Base-by-base conservation (phyloP, 2,888 invertebrate genomes). In the Pristionchus entomophagus region DNA sequence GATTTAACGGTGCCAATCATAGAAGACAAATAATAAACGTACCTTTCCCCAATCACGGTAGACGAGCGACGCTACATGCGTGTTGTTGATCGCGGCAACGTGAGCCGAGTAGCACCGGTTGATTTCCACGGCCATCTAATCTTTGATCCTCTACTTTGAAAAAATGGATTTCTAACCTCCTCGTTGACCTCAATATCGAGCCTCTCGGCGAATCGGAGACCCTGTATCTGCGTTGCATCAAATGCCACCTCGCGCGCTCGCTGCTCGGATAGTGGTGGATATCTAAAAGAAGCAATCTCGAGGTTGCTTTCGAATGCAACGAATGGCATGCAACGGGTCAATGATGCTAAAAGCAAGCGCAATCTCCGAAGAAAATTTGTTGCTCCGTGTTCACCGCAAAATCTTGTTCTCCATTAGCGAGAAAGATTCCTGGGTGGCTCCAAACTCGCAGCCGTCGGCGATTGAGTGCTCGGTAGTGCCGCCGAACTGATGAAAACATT, bases 381-480 rank as follows among this genome's bases (percentile, higher is more conserved):
- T 29, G 5, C 0, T 19, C 49, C 1, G 22, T 8, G 22, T 32
- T 19, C 26, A 78, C 78, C 26, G 22, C 29, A 80, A 19, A 8
- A 80, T 22, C 1, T 80, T 29, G 26, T 87, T 86, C 51, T 92
- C 92, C 69, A 91, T 89, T 19, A 87, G 73, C 29, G 91, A 78
- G 45, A 90, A 90, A 85, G 91, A 91, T 65, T 92, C 92, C 87
- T 90, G 88, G 35, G 92, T 87, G 82, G 91, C 91, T 84, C 91
- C 92, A 78, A 92, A 90, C 62, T 92, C 92, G 12, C 90, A 88
- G 32, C 92, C 92, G 85, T 92, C 92, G 35, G 88, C 90, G 5
- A 90, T 89, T 2, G 89, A 87, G 62, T 92, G 92, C 69, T 92
- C 92, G 19, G 89, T 89, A 1, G 90, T 92, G 35, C 91, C 92